Conservation (phyloP, 1,140 invertebrate species). For the Pogonomyrmex barbatus region DNA sequence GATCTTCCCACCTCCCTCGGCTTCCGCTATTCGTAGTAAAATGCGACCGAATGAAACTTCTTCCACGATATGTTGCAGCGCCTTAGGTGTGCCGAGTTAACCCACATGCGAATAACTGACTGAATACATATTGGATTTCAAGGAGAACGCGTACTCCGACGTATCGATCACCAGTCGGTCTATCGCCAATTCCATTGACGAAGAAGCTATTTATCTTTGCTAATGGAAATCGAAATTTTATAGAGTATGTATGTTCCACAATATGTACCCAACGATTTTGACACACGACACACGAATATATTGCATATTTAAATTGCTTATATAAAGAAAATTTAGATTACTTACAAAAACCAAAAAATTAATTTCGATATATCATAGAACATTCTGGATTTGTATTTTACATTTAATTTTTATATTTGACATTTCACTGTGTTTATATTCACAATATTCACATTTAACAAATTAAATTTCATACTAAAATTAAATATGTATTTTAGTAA, state of each 20-base stretch:
- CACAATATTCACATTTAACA: slow-evolving; percentile 12
- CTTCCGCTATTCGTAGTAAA: slow-evolving; percentile 60
- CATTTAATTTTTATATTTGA: slow-evolving; percentile 1
- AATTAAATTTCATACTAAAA: not conserved
- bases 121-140: slow-evolving; percentile 42
- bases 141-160: slow-evolving; percentile 39
- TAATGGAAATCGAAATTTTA: slow-evolving; percentile 22
- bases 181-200: slow-evolving; percentile 2
- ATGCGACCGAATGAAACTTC: slow-evolving; percentile 61
- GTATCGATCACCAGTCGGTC: slow-evolving; percentile 23
- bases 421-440: not conserved
- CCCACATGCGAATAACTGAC: slow-evolving; percentile 45
- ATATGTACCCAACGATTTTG: not conserved
- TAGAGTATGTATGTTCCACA: too few relatives aligned
- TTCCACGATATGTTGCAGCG: slow-evolving; percentile 39
- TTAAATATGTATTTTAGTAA: not conserved
- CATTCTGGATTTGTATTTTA: not conserved
- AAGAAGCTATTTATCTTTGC: slow-evolving; percentile 28
- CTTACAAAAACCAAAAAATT: not conserved
- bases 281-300: not conserved
- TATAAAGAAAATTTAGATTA: not conserved
- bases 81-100: slow-evolving; percentile 47
- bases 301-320: not conserved
- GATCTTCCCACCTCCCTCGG: slow-evolving; percentile 57
- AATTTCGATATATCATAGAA: not conserved